Conservation (phyloP, 2,888 invertebrate genomes). For the Rhamnusium bicolor region DNA sequence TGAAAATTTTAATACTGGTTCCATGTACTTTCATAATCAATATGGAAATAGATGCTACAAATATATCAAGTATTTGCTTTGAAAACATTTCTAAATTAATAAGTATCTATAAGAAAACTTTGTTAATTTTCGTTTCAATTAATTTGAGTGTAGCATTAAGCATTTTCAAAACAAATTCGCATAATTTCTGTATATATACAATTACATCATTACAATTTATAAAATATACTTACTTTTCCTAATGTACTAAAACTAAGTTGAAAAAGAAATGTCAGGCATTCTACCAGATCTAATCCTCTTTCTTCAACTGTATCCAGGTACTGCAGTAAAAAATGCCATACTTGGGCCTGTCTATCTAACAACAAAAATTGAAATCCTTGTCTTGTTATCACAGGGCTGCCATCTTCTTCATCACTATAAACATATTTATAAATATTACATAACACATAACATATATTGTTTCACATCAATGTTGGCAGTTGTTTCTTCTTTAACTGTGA, state of each 20-base stretch:
- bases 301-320: constrained; percentile 94
- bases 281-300: constrained; percentile 88
- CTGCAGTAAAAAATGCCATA: constrained; percentile 98
- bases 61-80: no score
- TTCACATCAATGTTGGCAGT: no score
- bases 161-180: no score
- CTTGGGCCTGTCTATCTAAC: constrained; percentile 93
- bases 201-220: no score
- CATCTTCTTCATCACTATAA: constrained; percentile 83
- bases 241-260: constrained; percentile 95
- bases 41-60: no score
- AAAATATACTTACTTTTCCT: constrained; percentile 79
- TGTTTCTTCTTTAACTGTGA: neutral
- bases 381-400: constrained; percentile 90
- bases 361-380: constrained; percentile 98
- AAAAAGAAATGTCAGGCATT: constrained; percentile 96
- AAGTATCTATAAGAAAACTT: no score
- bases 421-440: neutral
- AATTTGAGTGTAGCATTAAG: no score
- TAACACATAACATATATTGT: neutral
- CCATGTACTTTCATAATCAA: no score
- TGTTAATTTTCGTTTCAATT: no score
- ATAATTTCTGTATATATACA: no score
- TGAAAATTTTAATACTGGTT: no score
- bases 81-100: no score